phyloP scores from a whole-genome alignment of 1,140 invertebrate species.

The Conus betulinus region DNA sequence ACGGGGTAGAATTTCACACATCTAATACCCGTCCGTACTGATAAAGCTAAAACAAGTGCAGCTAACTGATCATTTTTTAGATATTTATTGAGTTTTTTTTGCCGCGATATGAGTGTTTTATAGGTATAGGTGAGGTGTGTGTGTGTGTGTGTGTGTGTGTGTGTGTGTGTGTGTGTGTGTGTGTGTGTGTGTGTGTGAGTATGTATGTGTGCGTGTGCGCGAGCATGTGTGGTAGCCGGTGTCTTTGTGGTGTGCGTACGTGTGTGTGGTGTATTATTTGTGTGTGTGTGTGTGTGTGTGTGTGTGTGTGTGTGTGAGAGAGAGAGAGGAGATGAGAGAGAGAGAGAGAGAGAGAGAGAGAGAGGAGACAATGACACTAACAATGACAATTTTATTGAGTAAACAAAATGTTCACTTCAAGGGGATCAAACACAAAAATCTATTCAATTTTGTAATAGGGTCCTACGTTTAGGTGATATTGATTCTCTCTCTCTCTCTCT shows the following conservation, averaged over 20 bases:
- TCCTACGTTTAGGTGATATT: no score
- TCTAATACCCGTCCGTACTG: not conserved
- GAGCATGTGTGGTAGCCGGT: not conserved
- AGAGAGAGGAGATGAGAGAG: no score
- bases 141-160: not conserved
- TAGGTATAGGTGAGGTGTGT: not conserved
- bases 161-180: not conserved
- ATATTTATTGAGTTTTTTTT: slow-evolving; percentile 40
- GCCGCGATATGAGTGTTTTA: not conserved
- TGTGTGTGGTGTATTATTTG: no score
- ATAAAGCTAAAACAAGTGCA: slow-evolving; percentile 19
- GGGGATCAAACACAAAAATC: no score
- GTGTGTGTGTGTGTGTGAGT: not conserved
- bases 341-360: no score
- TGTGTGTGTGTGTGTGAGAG: not conserved
- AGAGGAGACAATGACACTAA: no score
- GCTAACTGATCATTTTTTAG: slow-evolving; percentile 43
- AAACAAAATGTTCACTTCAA: no score
- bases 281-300: not conserved
- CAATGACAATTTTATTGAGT: no score
- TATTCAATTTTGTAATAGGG: no score
- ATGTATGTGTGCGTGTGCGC: not conserved
- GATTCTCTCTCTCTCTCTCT: no score
- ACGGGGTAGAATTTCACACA: not conserved
- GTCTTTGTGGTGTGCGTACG: not conserved